phyloP scores from a whole-genome alignment of 2,888 invertebrate genomes.

The Galerucella calmariensis region DNA sequence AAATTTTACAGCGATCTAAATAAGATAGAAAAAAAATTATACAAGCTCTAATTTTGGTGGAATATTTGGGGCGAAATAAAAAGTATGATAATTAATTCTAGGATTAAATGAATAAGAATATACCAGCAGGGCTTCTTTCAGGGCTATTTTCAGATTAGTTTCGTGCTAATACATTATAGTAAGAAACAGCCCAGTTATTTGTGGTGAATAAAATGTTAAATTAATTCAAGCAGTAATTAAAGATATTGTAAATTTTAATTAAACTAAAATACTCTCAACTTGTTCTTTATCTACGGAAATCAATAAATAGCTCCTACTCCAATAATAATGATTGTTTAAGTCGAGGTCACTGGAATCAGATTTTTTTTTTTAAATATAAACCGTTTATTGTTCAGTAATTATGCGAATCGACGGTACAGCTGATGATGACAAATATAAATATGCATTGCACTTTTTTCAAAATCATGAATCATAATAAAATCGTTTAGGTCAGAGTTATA shows the following conservation, averaged over 20 bases:
- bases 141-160: background rate
- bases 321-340: background rate
- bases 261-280: no score
- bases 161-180: no score
- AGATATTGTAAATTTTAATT: no score
- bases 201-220: no score
- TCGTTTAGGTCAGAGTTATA: background rate
- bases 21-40: background rate
- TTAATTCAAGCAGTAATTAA: no score
- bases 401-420: background rate
- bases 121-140: background rate
- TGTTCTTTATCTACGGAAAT: no score
- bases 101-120: background rate
- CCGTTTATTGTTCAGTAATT: background rate
- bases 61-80: background rate
- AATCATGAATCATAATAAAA: background rate
- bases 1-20: no score
- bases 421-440: background rate
- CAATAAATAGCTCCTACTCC: no score
- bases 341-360: constrained; percentile 2
- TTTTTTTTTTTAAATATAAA: background rate
- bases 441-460: background rate
- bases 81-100: background rate
- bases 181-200: no score
- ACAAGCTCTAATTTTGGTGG: background rate